Evolutionary conservation across 2,888 invertebrate genomes (phyloP).

Genomic region (Sericinus montela): DNA sequence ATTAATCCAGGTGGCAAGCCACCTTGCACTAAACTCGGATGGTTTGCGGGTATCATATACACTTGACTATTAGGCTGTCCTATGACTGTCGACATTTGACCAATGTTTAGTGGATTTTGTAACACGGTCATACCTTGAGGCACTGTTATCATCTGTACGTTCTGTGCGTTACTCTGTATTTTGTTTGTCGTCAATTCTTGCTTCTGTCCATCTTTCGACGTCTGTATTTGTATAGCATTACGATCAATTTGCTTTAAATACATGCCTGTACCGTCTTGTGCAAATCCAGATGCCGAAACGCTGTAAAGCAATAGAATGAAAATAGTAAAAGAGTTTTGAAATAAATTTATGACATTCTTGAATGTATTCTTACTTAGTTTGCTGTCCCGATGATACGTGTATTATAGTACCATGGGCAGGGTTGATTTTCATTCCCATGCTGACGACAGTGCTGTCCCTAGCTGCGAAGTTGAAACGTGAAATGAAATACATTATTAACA

Average conservation of each 20-base stretch:
- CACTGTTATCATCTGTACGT: slow-evolving; percentile 72
- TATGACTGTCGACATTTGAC: slow-evolving; percentile 60
- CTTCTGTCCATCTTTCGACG: slow-evolving; percentile 60
- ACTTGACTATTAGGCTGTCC: slow-evolving; percentile 69
- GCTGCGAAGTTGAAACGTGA: slow-evolving; percentile 36
- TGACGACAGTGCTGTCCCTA: slow-evolving; percentile 68
- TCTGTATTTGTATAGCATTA: slow-evolving; percentile 65
- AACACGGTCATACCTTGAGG: slow-evolving; percentile 71
- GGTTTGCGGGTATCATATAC: slow-evolving; percentile 70
- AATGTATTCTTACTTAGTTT: slow-evolving; percentile 55
- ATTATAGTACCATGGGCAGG: slow-evolving; percentile 71
- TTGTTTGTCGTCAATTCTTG: slow-evolving; percentile 55
- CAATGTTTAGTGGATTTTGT: slow-evolving; percentile 63
- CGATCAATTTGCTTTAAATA: slow-evolving; percentile 69
- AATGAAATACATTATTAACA: slow-evolving; percentile 3
- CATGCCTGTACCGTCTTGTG: slow-evolving; percentile 64
- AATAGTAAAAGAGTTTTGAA: no score
- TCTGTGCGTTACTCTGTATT: slow-evolving; percentile 58
- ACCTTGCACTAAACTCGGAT: slow-evolving; percentile 56
- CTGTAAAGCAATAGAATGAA: slow-evolving; percentile 29
- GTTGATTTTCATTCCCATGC: slow-evolving; percentile 74
- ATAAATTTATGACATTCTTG: no score
- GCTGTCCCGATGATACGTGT: slow-evolving; percentile 70
- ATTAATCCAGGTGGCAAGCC: slow-evolving; percentile 52
- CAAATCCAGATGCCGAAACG: slow-evolving; percentile 53